Percentiles rank a stretch among this genome's conserved stretches.
These are phyloP conservation scores for Ooceraea biroi DNA, from an alignment of 1,140 invertebrate genomes.

Conservation along the genomic window DNA sequence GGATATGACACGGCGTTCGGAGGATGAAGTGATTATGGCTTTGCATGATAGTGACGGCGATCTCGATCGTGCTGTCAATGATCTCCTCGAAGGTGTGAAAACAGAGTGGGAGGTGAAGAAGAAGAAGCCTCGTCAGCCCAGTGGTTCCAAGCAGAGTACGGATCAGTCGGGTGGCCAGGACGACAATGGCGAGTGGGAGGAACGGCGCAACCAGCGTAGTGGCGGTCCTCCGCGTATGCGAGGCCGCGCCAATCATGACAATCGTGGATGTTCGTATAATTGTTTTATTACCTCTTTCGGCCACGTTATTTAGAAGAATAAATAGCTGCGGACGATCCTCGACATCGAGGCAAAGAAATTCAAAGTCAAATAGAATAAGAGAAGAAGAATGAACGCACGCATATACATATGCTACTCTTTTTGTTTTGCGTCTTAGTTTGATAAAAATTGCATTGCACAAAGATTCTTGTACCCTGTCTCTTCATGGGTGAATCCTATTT, in stretches of 20 bases:
- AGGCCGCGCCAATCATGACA: constrained; percentile 85
- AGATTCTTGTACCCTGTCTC: background rate
- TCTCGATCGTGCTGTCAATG: constrained; percentile 90
- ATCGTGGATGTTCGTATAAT: constrained; percentile 84
- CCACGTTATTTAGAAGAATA: too few relatives aligned
- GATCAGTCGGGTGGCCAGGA: constrained; percentile 80
- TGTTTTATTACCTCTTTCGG: background rate
- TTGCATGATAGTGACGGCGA: constrained; percentile 94
- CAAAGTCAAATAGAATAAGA: background rate
- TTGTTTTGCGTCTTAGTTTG: background rate
- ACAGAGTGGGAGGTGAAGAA: constrained; percentile 91
- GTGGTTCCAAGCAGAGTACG: constrained; percentile 83
- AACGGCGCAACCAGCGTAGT: constrained; percentile 84
- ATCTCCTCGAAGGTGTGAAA: constrained; percentile 90
- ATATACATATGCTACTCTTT: background rate
- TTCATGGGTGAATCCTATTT: constrained; percentile 27
- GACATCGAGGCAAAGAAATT: too few relatives aligned
- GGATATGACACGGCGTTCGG: constrained; percentile 92
- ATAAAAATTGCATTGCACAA: background rate
- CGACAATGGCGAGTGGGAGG: constrained; percentile 86
- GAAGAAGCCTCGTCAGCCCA: constrained; percentile 92
- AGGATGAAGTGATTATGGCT: constrained; percentile 93
- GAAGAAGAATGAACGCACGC: background rate
- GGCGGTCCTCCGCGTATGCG: constrained; percentile 85
- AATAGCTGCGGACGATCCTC: too few relatives aligned